These are phyloP conservation scores for Yponomeuta cagnagella DNA, from an alignment of 2,888 invertebrate species.

Conservation along the genomic window DNA sequence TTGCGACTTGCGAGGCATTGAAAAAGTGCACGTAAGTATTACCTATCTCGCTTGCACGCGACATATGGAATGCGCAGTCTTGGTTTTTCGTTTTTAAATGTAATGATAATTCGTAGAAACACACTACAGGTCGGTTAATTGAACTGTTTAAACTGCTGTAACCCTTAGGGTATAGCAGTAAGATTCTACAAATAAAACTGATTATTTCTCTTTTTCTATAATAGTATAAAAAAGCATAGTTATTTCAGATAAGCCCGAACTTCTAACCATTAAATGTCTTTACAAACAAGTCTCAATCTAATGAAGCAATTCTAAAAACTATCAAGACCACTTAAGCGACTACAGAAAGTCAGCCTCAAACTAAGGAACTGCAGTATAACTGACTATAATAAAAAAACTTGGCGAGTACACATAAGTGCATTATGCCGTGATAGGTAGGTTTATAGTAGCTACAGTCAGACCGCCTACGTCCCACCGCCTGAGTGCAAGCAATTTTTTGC, in stretches of 20 bases:
- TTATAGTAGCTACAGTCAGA: conserved; percentile 27
- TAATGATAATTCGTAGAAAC: neutral
- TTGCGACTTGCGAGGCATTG: conserved; percentile 38
- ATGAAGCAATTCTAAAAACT: conserved; percentile 28
- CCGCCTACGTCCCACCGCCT: conserved; percentile 60
- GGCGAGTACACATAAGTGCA: conserved; percentile 73
- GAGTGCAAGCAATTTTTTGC: conserved; percentile 68
- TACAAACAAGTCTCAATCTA: neutral
- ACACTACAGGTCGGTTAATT: too few species aligned
- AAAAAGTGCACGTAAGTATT: conserved; percentile 48
- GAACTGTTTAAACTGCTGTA: too few species aligned
- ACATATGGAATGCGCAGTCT: conserved; percentile 33
- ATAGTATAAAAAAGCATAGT: neutral
- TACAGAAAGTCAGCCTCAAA: conserved; percentile 45
- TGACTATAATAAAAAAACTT: conserved; percentile 73
- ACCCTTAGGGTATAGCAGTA: too few species aligned
- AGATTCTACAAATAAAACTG: too few species aligned
- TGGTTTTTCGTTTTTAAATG: conserved; percentile 42
- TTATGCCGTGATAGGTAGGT: conserved; percentile 57
- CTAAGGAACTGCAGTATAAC: conserved; percentile 66
- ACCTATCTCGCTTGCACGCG: conserved; percentile 47
- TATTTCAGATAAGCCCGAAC: neutral
- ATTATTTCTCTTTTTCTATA: neutral
- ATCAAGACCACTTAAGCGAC: conserved; percentile 46
- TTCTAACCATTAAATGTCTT: neutral